These are phyloP conservation scores for Hyles euphorbiae DNA, from an alignment of 1,140 invertebrate species.

Conservation along the genomic window DNA sequence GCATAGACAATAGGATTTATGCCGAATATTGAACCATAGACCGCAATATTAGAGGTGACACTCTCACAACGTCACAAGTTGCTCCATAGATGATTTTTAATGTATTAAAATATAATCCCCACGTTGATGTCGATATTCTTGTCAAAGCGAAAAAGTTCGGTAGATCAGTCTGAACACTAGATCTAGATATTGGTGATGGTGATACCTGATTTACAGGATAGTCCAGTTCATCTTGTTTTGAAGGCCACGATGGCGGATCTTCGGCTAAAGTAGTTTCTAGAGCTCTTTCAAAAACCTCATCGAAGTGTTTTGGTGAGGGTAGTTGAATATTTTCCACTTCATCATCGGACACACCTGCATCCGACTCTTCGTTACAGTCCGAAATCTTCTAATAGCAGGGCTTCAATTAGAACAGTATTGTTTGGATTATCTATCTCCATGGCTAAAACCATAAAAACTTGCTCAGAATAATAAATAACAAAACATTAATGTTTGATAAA, in stretches of 20 bases:
- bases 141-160: no score
- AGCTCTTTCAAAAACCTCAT: constrained; percentile 36
- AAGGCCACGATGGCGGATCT: constrained; percentile 30
- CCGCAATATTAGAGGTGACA: no score
- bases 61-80: no score
- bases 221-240: constrained; percentile 30
- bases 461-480: constrained; percentile 6
- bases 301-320: constrained; percentile 33
- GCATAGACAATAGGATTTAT: no score
- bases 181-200: constrained; percentile 26
- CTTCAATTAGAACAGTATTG: constrained; percentile 38
- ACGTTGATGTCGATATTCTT: no score
- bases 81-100: no score
- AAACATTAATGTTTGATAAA: constrained; percentile 13
- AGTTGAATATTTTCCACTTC: constrained; percentile 37
- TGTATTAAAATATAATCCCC: no score
- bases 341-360: constrained; percentile 23
- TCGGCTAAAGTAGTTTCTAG: constrained; percentile 29
- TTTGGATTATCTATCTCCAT: constrained; percentile 37
- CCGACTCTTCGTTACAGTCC: constrained; percentile 33
- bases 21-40: no score
- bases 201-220: constrained; percentile 31
- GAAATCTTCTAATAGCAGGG: constrained; percentile 36
- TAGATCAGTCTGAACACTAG: constrained; percentile 35
- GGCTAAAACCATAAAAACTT: constrained; percentile 29